Percentiles rank a stretch among this genome's conserved stretches.
Conservation (phyloP, 2,113 vertebrate genomes). For the Anarhynchus alexandrinus region DNA sequence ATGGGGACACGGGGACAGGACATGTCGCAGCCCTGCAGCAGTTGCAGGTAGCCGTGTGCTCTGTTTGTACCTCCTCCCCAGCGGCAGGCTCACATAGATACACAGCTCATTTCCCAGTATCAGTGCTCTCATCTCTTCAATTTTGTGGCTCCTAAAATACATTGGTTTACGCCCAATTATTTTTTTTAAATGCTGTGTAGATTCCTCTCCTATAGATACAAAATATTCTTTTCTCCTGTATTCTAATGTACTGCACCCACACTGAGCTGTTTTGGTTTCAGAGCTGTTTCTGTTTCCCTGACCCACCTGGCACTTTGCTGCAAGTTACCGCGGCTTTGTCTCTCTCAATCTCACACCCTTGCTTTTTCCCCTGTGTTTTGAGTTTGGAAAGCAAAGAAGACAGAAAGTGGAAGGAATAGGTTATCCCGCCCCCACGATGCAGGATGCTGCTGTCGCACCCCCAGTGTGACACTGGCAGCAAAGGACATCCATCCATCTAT, state of each 20-base stretch:
- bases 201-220: background rate
- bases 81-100: background rate
- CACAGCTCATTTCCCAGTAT: background rate
- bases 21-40: background rate
- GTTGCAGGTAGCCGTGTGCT: background rate
- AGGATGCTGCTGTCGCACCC: background rate
- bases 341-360: background rate
- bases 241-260: accelerated
- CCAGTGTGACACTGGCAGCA: background rate
- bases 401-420: background rate
- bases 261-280: background rate
- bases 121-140: background rate
- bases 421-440: background rate
- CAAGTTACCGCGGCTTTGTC: accelerated
- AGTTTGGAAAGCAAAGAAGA: background rate
- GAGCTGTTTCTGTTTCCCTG: background rate
- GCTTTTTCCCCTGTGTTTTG: background rate
- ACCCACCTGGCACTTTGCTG: background rate
- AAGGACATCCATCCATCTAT: background rate
- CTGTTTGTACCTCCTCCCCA: accelerated
- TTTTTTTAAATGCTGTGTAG: background rate
- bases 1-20: accelerated
- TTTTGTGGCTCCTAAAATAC: background rate
- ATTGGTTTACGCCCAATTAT: background rate
- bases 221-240: background rate